Conservation (phyloP, 2,797 vertebrate species). For the Coranthus polyacanthus region DNA sequence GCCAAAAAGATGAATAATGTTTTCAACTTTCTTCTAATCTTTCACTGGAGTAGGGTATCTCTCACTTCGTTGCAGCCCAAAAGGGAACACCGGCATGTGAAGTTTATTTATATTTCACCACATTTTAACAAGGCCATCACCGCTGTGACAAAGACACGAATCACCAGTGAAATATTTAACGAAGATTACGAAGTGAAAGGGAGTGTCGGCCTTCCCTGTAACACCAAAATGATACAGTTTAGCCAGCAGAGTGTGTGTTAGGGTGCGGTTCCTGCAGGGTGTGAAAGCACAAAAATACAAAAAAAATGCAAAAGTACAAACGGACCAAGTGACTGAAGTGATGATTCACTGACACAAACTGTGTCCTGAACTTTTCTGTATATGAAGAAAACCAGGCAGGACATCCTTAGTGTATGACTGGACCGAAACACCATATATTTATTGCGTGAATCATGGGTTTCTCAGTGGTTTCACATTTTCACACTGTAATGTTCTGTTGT, state of each 20-base stretch:
- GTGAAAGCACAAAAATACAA: conserved; percentile 56
- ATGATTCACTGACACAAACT: conserved; percentile 61
- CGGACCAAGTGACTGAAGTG: conserved; percentile 42
- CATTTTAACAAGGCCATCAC: conserved; percentile 30
- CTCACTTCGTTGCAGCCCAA: conserved; percentile 35
- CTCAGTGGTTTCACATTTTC: conserved; percentile 64
- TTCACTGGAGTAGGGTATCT: conserved; percentile 51
- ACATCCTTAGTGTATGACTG: conserved; percentile 68
- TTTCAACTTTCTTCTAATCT: background rate
- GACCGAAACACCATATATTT: conserved; percentile 60
- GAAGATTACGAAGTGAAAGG: conserved; percentile 45
- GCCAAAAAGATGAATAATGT: no score
- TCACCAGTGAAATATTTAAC: conserved; percentile 49
- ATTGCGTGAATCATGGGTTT: conserved; percentile 72
- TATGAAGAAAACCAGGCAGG: conserved; percentile 53
- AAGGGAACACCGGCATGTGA: conserved; percentile 32
- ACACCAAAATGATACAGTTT: conserved; percentile 40
- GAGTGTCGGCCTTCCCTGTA: conserved; percentile 39
- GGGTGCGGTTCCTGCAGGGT: conserved; percentile 63
- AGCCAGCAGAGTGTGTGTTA: conserved; percentile 33
- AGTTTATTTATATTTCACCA: conserved; percentile 17
- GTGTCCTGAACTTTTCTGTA: conserved; percentile 33
- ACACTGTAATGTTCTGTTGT: conserved; percentile 58
- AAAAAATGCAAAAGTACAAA: conserved; percentile 3
- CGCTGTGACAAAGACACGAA: conserved; percentile 42